Conservation (phyloP, 1,140 invertebrate genomes). For the Drosophila quadrilineata region DNA sequence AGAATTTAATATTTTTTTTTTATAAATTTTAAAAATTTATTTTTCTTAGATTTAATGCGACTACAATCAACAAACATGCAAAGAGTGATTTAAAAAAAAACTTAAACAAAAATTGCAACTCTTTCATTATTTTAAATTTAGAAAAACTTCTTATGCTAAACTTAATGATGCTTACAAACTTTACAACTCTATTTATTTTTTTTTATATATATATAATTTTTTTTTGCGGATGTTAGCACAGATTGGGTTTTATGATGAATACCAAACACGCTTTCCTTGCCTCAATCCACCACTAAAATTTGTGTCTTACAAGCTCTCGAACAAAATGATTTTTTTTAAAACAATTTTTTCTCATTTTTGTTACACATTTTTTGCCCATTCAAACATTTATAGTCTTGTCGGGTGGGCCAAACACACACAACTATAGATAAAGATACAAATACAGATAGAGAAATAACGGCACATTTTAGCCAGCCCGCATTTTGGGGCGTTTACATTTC, state of each 20-base stretch:
- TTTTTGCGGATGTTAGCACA: no score
- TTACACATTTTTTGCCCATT: constrained; percentile 33
- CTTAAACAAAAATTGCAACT: no score
- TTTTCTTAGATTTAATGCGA: not conserved
- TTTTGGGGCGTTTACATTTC: constrained; percentile 67
- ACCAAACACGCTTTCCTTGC: not conserved
- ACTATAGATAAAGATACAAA: constrained; percentile 13
- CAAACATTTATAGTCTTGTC: constrained; percentile 61
- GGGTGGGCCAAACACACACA: constrained; percentile 37
- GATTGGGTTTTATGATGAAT: no score
- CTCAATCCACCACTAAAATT: not conserved
- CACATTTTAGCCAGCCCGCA: constrained; percentile 34
- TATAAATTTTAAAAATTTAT: not conserved
- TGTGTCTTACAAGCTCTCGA: constrained; percentile 1
- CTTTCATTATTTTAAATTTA: no score
- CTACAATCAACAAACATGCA: no score
- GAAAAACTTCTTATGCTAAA: not conserved
- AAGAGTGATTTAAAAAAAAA: no score
- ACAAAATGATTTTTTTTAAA: constrained; percentile 26
- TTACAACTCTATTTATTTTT: not conserved
- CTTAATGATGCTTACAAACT: not conserved
- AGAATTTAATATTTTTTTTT: no score
- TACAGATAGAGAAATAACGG: constrained; percentile 18
- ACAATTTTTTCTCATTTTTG: constrained; percentile 19
- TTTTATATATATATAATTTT: not conserved